Evolutionary conservation across 2,888 invertebrate genomes (phyloP).

Genomic region (Cetonia aurata): DNA sequence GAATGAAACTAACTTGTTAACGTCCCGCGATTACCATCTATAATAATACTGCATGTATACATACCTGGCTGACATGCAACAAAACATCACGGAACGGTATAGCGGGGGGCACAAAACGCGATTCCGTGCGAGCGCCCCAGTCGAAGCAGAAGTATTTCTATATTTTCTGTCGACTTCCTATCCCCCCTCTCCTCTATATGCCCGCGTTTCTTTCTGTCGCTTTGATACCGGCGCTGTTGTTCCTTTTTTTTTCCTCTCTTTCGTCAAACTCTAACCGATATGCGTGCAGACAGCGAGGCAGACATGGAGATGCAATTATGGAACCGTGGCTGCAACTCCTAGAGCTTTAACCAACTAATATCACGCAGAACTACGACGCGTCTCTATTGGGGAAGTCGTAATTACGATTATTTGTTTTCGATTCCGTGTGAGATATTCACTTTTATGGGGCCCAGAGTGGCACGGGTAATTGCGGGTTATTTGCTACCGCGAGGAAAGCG

Average conservation of each 20-base stretch:
- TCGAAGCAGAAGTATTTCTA: too few relatives aligned
- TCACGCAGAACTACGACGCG: constrained; percentile 54
- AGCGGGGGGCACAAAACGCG: too few relatives aligned
- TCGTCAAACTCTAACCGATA: background rate
- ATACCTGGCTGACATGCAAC: too few relatives aligned
- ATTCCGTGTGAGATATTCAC: constrained; percentile 53
- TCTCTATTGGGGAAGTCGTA: constrained; percentile 60
- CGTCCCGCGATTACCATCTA: constrained; percentile 18
- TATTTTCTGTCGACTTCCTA: too few relatives aligned
- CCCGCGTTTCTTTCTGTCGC: too few relatives aligned
- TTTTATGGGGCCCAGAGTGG: background rate
- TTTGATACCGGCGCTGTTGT: too few relatives aligned
- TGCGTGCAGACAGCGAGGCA: constrained; percentile 65
- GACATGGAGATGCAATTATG: constrained; percentile 63
- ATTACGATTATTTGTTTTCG: constrained; percentile 60
- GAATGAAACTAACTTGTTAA: constrained; percentile 17
- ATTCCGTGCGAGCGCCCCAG: too few relatives aligned
- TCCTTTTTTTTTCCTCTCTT: too few relatives aligned
- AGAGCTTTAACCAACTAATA: constrained; percentile 7
- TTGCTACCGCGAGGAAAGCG: too few relatives aligned
- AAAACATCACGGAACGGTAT: too few relatives aligned
- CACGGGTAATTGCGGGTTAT: background rate
- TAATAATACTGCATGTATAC: constrained; percentile 1
- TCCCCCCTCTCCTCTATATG: too few relatives aligned
- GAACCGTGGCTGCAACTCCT: constrained; percentile 47